A percentile compares a stretch with the other conserved stretches of the same genome.
These are phyloP conservation scores for Romanomermis culicivorax DNA, from an alignment of 2,888 invertebrate species.

Conservation along the genomic window DNA sequence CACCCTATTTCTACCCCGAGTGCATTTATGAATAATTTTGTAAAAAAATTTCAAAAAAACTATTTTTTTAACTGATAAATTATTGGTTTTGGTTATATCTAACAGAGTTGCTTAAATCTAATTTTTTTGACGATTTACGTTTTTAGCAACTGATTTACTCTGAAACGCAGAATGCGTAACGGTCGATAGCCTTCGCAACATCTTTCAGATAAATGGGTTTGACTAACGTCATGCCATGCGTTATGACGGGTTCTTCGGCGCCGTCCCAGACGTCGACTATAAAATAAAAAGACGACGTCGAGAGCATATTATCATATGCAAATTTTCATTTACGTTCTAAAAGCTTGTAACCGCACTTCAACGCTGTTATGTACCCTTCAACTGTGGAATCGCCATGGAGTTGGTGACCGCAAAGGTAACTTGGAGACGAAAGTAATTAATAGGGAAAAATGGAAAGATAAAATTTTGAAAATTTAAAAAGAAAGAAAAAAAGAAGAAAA, in stretches of 20 bases:
- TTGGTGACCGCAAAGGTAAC: slow-evolving; percentile 40
- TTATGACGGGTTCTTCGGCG: slow-evolving; percentile 37
- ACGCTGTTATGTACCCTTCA: slow-evolving; percentile 41
- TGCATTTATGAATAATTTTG: too few species aligned
- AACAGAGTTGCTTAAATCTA: too few species aligned
- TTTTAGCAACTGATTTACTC: too few species aligned
- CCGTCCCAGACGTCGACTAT: slow-evolving; percentile 44
- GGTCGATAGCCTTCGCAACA: slow-evolving; percentile 33
- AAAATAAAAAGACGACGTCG: slow-evolving; percentile 12
- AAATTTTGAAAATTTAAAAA: background rate
- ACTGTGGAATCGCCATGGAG: slow-evolving; percentile 40
- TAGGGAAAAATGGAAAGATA: background rate
- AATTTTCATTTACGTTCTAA: slow-evolving; percentile 36
- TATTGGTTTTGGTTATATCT: too few species aligned
- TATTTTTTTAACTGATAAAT: too few species aligned
- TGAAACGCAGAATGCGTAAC: slow-evolving; percentile 33
- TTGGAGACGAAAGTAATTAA: slow-evolving; percentile 15
- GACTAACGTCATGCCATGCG: slow-evolving; percentile 38
- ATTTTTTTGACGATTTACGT: too few species aligned
- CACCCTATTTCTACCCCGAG: too few species aligned
- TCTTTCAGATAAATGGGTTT: slow-evolving; percentile 32
- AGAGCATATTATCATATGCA: background rate
- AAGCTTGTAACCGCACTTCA: slow-evolving; percentile 39
- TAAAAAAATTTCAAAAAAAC: too few species aligned
- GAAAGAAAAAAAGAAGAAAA: background rate